Conservation (phyloP, 92 coral and sea anemone species). For the Actinostola sp. region DNA sequence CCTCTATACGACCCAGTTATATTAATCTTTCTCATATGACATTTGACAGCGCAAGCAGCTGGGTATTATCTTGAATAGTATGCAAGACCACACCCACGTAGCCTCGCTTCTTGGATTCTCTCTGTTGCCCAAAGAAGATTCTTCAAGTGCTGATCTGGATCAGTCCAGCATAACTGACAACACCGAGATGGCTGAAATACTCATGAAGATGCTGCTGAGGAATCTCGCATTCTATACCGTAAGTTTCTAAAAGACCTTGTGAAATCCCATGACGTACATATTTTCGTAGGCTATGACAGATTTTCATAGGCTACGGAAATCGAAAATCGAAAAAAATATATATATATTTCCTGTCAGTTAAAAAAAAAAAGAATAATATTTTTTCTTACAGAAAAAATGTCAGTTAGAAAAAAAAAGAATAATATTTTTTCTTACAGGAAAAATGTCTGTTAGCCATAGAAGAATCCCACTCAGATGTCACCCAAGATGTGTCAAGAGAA, state of each 20-base stretch:
- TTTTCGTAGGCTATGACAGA: background rate
- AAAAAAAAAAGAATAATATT: no score
- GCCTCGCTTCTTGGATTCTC: conserved; percentile 79
- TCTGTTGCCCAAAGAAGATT: conserved; percentile 44
- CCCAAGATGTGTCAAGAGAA: conserved; percentile 12
- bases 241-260: conserved; percentile 12
- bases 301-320: no score
- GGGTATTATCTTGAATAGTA: conserved; percentile 71
- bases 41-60: conserved; percentile 71
- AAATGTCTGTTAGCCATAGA: conserved; percentile 35
- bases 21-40: background rate
- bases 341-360: background rate
- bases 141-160: background rate
- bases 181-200: conserved; percentile 65
- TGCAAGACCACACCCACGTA: conserved; percentile 85
- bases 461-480: conserved; percentile 2
- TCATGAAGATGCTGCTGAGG: conserved; percentile 75
- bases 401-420: no score
- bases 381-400: conserved; percentile 31
- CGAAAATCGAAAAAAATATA: no score
- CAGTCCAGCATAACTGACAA: conserved; percentile 24
- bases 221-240: conserved; percentile 75
- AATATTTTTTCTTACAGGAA: conserved; percentile 20
- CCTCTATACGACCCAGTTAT: no score
- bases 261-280: background rate